phyloP scores from a whole-genome alignment of 2,888 invertebrate species.

The Polyploca ridens region DNA sequence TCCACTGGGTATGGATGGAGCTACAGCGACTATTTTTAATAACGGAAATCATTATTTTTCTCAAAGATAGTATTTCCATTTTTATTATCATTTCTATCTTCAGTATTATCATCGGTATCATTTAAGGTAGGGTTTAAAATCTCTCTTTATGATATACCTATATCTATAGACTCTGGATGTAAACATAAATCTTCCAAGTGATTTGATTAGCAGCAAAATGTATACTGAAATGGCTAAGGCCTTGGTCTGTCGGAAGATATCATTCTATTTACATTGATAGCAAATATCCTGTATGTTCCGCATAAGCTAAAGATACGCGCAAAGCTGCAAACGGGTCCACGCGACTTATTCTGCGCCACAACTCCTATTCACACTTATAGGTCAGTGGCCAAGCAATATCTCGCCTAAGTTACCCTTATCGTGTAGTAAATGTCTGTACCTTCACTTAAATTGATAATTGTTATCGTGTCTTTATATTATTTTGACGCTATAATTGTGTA shows the following conservation, averaged over 20 bases:
- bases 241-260: background rate
- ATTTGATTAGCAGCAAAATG: too few species aligned
- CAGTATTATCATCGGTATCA: too few species aligned
- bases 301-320: background rate
- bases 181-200: too few species aligned
- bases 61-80: too few species aligned
- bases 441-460: slow-evolving; percentile 3
- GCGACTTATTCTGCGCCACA: background rate
- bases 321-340: background rate
- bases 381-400: background rate
- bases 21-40: background rate
- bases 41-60: background rate
- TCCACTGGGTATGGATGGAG: background rate
- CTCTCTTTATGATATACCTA: too few species aligned
- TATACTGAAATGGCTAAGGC: too few species aligned
- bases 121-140: too few species aligned
- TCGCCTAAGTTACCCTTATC: background rate
- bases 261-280: background rate
- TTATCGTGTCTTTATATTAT: slow-evolving; percentile 5
- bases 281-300: background rate
- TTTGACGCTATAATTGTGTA: slow-evolving; percentile 3
- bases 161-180: too few species aligned
- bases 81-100: too few species aligned
- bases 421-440: background rate
- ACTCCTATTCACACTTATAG: background rate